Evolutionary conservation across 2,888 invertebrate genomes (phyloP).

Genomic region (Opisthograptis luteolata): DNA sequence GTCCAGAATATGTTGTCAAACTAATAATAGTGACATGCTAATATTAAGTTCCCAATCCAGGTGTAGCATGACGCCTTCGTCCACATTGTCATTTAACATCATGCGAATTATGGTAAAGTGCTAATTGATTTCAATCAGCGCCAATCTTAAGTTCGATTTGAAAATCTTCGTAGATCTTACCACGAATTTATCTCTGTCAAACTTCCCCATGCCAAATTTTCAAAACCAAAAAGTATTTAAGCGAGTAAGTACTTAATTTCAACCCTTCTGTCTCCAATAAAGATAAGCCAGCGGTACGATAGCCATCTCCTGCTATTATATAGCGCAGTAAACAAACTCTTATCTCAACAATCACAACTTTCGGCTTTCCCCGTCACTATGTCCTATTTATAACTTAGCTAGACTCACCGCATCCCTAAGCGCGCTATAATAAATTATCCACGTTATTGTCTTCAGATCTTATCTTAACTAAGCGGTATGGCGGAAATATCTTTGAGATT

Average conservation of each 20-base stretch:
- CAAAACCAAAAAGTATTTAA: neutral
- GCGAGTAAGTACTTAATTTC: too few species aligned
- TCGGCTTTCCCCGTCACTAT: conserved; percentile 8
- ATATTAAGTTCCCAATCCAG: too few species aligned
- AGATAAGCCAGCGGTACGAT: conserved; percentile 16
- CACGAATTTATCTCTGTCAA: too few species aligned
- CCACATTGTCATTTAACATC: too few species aligned
- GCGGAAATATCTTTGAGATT: conserved; percentile 53
- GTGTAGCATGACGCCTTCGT: too few species aligned
- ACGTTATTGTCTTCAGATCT: conserved; percentile 72
- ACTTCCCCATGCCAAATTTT: neutral
- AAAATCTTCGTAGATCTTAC: too few species aligned
- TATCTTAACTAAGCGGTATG: conserved; percentile 67
- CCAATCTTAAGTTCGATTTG: too few species aligned
- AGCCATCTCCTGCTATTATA: conserved; percentile 16
- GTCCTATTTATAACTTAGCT: conserved; percentile 8
- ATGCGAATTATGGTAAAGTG: too few species aligned
- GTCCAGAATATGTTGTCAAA: too few species aligned
- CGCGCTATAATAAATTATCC: conserved; percentile 75
- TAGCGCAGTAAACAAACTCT: conserved; percentile 12
- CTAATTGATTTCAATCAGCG: too few species aligned
- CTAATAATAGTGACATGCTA: too few species aligned
- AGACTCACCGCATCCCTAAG: conserved; percentile 58
- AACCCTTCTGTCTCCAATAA: conserved; percentile 4
- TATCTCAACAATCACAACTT: conserved; percentile 17